phyloP scores from a whole-genome alignment of 2,113 vertebrate species.

The Mungos mungo region DNA sequence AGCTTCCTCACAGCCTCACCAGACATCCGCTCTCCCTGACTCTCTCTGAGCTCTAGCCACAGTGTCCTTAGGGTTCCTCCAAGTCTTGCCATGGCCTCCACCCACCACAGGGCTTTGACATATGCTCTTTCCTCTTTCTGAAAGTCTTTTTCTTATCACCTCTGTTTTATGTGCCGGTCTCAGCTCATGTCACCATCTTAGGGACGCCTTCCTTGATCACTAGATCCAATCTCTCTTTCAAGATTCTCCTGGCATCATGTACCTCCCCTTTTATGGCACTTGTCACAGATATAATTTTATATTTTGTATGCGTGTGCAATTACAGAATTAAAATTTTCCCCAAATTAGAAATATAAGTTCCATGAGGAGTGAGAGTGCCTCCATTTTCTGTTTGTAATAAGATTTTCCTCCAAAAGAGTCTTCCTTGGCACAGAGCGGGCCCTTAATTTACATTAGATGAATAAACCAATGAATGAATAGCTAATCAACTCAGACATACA shows the following conservation, averaged over 20 bases:
- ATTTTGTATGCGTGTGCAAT: neutral
- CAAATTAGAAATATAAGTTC: neutral
- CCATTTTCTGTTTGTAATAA: neutral
- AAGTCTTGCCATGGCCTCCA: neutral
- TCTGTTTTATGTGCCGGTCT: neutral
- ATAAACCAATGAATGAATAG: constrained; percentile 18
- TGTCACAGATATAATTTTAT: neutral
- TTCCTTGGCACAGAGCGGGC: neutral
- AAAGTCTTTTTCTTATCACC: neutral
- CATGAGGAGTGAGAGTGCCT: neutral
- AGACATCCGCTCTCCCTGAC: accelerated
- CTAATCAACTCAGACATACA: neutral
- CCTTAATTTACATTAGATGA: neutral
- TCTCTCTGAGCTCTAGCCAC: neutral
- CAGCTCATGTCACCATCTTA: neutral
- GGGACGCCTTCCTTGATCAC: neutral
- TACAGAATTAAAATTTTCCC: neutral
- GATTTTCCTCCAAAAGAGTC: neutral
- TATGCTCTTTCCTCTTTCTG: neutral
- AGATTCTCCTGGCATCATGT: neutral
- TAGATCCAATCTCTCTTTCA: neutral
- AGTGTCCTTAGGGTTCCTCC: neutral
- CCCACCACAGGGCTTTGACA: neutral
- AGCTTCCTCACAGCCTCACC: neutral
- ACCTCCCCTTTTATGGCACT: neutral